Conservation (phyloP, 2,888 invertebrate species). For the Steinernema hermaphroditum region DNA sequence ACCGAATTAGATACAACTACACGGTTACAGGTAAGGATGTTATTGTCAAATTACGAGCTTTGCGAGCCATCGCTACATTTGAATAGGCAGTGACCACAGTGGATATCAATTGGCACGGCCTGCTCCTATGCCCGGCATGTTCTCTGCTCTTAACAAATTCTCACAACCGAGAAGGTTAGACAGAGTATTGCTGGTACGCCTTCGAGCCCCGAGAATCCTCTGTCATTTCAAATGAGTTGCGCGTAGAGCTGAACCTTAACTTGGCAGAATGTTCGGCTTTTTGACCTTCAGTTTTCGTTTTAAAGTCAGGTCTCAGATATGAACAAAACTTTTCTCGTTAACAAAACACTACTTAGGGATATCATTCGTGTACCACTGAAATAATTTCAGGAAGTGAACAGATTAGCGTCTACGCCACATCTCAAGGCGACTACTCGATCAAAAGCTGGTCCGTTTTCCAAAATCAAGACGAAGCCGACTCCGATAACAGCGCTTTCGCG, state of each 20-base stretch:
- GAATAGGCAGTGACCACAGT: background rate
- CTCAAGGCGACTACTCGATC: constrained; percentile 40
- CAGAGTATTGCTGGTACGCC: background rate
- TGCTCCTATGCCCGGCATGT: too few relatives aligned
- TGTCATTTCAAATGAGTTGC: too few relatives aligned
- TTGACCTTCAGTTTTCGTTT: too few relatives aligned
- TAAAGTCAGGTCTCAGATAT: background rate
- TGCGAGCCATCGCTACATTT: background rate
- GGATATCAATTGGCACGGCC: too few relatives aligned
- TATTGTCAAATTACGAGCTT: background rate
- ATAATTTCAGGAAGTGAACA: constrained; percentile 50
- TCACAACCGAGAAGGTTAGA: background rate
- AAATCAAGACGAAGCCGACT: constrained; percentile 32
- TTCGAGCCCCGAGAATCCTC: background rate
- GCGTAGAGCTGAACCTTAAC: too few relatives aligned
- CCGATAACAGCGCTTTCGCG: constrained; percentile 29
- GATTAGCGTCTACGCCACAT: constrained; percentile 45
- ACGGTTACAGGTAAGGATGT: constrained; percentile 39
- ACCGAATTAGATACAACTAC: constrained; percentile 40
- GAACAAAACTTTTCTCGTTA: background rate
- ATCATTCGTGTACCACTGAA: too few relatives aligned
- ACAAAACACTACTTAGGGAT: too few relatives aligned
- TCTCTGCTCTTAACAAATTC: background rate
- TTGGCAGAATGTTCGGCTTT: too few relatives aligned
- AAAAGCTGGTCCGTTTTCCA: constrained; percentile 33